phyloP scores from a whole-genome alignment of 2,113 vertebrate genomes.

The Raphicerus campestris region DNA sequence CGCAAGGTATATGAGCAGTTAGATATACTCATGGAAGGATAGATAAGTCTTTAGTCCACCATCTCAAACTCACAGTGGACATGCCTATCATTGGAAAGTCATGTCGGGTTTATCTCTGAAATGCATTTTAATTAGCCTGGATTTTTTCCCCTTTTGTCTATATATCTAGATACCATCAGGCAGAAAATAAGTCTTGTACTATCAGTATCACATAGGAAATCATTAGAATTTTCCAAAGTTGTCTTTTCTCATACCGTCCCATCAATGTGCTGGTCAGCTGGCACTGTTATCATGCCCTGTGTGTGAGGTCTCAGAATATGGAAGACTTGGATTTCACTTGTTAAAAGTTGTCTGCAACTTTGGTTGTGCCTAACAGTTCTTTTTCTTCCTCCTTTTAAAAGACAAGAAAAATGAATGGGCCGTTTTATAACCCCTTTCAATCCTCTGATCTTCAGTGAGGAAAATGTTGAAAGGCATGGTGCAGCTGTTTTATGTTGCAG shows the following conservation, averaged over 20 bases:
- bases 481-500: conserved; percentile 62
- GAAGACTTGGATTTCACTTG: conserved; percentile 49
- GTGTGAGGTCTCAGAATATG: conserved; percentile 35
- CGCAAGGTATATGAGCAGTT: background rate
- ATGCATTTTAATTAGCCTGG: conserved; percentile 40
- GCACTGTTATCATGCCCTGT: conserved; percentile 37
- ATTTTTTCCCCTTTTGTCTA: conserved; percentile 55
- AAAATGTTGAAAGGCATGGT: conserved; percentile 62
- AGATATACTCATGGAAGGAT: background rate
- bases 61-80: background rate
- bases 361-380: conserved; percentile 57
- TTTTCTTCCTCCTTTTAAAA: conserved; percentile 51
- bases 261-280: conserved; percentile 63
- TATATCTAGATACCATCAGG: conserved; percentile 72
- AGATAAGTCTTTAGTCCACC: background rate
- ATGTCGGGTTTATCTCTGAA: conserved; percentile 59
- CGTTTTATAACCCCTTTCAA: conserved; percentile 52
- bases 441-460: conserved; percentile 61
- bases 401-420: conserved; percentile 45
- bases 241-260: conserved; percentile 65
- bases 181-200: conserved; percentile 71
- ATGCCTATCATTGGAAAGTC: conserved; percentile 62
- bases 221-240: conserved; percentile 72
- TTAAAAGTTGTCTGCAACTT: conserved; percentile 42
- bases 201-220: conserved; percentile 64